Conservation (phyloP, 2,113 vertebrate genomes). For the Dicrurus megarhynchus region DNA sequence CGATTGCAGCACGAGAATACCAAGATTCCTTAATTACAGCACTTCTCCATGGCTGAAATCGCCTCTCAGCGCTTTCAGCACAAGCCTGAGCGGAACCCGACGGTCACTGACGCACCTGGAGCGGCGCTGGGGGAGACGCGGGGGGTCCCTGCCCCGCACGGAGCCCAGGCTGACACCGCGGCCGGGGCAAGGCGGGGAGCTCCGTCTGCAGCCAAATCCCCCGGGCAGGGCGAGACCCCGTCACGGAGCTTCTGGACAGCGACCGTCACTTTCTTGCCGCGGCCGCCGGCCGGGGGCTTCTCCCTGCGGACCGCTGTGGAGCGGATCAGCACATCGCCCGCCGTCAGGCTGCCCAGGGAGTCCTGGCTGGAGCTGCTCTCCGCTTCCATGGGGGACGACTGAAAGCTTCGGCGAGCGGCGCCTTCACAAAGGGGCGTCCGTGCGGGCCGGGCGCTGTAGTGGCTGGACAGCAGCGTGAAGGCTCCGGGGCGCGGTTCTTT, state of each 20-base stretch:
- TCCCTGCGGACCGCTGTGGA: constrained; percentile 15
- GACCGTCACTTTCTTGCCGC: background rate
- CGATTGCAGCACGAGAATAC: rapidly evolving
- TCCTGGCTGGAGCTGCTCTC: background rate
- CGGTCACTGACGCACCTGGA: constrained; percentile 27
- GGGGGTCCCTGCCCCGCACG: background rate
- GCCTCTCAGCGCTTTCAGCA: rapidly evolving
- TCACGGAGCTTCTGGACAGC: constrained; percentile 63
- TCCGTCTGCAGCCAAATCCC: background rate
- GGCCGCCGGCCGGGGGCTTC: background rate
- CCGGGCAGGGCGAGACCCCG: background rate
- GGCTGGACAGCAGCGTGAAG: background rate
- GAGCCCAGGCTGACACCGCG: background rate
- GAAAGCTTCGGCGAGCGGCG: no score
- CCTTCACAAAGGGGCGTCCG: no score
- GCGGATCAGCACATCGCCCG: constrained; percentile 56
- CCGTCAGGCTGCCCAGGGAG: constrained; percentile 45
- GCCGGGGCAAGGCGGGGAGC: background rate
- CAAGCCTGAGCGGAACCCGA: rapidly evolving
- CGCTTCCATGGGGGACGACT: background rate
- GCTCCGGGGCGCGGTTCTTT: background rate
- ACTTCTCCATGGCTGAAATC: rapidly evolving
- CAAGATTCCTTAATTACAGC: rapidly evolving
- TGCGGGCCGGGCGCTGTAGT: no score
- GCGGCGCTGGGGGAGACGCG: background rate